Conservation (phyloP, 2,888 invertebrate species). For the Ecliptopera silaceata region DNA sequence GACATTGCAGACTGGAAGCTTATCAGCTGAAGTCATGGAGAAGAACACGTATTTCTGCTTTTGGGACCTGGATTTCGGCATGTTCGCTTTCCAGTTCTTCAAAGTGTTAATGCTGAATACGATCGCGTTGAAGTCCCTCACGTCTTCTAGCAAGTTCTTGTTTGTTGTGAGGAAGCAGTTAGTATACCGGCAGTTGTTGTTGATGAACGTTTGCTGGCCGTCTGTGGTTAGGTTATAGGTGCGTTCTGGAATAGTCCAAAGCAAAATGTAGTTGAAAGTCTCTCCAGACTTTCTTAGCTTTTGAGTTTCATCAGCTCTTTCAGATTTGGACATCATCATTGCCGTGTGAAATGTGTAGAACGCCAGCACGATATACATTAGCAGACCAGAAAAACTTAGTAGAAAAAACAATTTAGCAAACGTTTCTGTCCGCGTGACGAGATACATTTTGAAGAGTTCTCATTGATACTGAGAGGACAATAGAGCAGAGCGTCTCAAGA, state of each 20-base stretch:
- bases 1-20: constrained; percentile 55
- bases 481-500: constrained; percentile 47
- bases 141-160: constrained; percentile 47
- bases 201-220: constrained; percentile 53
- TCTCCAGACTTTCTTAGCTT: constrained; percentile 30
- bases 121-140: constrained; percentile 62
- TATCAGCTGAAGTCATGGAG: constrained; percentile 53
- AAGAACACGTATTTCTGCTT: constrained; percentile 68
- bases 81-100: constrained; percentile 38
- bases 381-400: constrained; percentile 59
- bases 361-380: constrained; percentile 58
- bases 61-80: constrained; percentile 50
- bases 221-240: constrained; percentile 36
- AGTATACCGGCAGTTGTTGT: constrained; percentile 50
- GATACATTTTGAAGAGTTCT: constrained; percentile 47
- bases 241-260: constrained; percentile 50
- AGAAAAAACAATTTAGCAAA: constrained; percentile 67
- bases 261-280: constrained; percentile 58
- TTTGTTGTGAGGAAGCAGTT: constrained; percentile 67
- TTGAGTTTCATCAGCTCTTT: constrained; percentile 33
- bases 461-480: constrained; percentile 41
- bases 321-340: constrained; percentile 43
- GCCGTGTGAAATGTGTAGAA: constrained; percentile 65
- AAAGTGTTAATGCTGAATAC: constrained; percentile 55
- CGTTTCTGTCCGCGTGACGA: constrained; percentile 52